Conservation (phyloP, 2,113 vertebrate species). For the Pedionomus torquatus region DNA sequence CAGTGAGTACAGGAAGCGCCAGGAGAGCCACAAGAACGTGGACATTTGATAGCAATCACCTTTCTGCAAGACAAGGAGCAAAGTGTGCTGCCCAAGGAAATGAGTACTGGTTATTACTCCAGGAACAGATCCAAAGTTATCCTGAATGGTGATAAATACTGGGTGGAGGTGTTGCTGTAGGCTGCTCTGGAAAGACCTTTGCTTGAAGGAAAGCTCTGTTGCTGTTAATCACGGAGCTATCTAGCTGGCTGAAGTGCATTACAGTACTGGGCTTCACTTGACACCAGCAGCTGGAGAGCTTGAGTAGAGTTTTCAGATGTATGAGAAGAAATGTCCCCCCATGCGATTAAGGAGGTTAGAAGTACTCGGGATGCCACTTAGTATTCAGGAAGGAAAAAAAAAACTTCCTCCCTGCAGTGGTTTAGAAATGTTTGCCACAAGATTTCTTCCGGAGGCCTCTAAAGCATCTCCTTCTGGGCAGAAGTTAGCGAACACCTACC, state of each 20-base stretch:
- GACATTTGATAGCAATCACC: neutral
- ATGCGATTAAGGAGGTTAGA: neutral
- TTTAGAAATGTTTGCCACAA: neutral
- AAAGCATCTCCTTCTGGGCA: rapidly evolving
- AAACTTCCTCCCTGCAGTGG: neutral
- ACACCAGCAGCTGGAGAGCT: rapidly evolving
- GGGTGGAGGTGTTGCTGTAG: neutral
- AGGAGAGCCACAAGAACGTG: neutral
- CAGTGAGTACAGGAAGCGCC: neutral
- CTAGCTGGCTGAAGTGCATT: neutral
- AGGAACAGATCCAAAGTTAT: neutral
- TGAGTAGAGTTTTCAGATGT: neutral
- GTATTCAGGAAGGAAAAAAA: neutral
- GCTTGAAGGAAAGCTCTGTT: neutral
- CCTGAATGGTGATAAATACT: neutral
- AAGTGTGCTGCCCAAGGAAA: neutral
- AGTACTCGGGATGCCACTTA: neutral
- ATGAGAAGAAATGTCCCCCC: neutral
- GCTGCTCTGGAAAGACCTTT: neutral
- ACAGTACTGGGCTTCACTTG: neutral
- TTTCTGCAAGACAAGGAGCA: neutral
- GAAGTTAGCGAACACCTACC: rapidly evolving
- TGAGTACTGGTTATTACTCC: neutral
- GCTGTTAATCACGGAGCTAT: neutral
- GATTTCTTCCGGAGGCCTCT: neutral